Percentiles rank a stretch among this genome's conserved stretches.
Evolutionary conservation across 2,888 invertebrate species (phyloP).

Genomic region (Pardosa pseudoannulata): DNA sequence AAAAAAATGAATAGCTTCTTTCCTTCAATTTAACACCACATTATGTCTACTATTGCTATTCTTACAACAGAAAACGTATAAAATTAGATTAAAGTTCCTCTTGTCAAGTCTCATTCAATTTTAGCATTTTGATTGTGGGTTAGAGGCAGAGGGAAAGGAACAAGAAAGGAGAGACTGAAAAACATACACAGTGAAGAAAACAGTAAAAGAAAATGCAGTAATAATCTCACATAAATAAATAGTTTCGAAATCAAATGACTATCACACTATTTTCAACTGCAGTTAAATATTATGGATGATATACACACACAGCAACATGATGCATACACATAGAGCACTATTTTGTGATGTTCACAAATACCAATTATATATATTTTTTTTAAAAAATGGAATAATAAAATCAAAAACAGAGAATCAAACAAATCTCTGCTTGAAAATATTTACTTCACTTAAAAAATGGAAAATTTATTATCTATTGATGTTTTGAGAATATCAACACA

Average conservation of each 20-base stretch:
- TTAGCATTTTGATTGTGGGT: not conserved
- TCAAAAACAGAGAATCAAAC: not conserved
- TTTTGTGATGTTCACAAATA: not conserved
- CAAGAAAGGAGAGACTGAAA: too few species aligned
- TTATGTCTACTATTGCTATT: not conserved
- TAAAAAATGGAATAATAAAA: conserved; percentile 15
- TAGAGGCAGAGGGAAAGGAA: too few species aligned
- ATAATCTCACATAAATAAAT: too few species aligned
- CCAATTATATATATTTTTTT: not conserved
- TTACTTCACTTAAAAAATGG: not conserved
- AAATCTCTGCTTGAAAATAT: not conserved
- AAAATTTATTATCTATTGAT: not conserved
- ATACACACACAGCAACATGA: not conserved
- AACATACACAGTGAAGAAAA: too few species aligned
- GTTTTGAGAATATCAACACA: not conserved
- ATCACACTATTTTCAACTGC: not conserved
- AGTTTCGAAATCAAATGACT: too few species aligned
- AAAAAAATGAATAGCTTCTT: not conserved
- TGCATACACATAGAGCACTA: not conserved
- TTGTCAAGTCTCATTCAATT: not conserved
- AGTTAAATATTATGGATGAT: not conserved
- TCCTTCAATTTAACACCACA: not conserved
- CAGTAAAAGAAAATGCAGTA: too few species aligned
- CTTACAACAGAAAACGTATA: not conserved
- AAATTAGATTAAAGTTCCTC: not conserved